A percentile compares a stretch with the other conserved stretches of the same genome.
phyloP scores from a whole-genome alignment of 2,888 invertebrate genomes.

The Apodemia mormo region DNA sequence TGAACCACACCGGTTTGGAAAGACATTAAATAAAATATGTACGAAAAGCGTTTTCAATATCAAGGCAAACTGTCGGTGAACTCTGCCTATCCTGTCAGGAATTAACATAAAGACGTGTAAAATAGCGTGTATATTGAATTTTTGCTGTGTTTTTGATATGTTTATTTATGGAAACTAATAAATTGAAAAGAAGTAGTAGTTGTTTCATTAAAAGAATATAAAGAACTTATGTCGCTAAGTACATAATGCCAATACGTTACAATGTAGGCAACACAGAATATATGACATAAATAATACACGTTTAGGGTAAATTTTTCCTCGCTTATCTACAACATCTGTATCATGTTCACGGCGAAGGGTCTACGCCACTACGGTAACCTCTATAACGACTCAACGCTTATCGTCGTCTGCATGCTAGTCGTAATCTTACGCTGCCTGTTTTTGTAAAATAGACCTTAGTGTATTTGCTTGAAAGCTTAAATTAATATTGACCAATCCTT shows the following conservation, averaged over 20 bases:
- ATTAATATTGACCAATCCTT: conserved; percentile 28
- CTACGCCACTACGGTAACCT: conserved; percentile 62
- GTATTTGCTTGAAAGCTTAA: conserved; percentile 18
- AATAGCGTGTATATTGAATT: no score
- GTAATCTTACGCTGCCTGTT: conserved; percentile 50
- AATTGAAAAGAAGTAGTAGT: no score
- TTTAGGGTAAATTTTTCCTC: conserved; percentile 73
- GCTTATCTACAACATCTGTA: conserved; percentile 78
- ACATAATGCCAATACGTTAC: not conserved
- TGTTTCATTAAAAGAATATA: no score
- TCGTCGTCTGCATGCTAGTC: conserved; percentile 68
- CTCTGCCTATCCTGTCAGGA: no score
- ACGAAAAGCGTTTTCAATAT: no score
- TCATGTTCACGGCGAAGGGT: conserved; percentile 79
- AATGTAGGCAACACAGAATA: not conserved
- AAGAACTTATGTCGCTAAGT: no score
- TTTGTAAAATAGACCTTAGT: conserved; percentile 37
- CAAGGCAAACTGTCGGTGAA: no score
- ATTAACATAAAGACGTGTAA: no score
- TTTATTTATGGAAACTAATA: no score
- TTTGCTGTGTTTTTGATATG: no score
- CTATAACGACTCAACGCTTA: conserved; percentile 75
- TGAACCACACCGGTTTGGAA: no score
- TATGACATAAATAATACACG: conserved; percentile 63
- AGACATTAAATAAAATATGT: no score